Evolutionary conservation across 2,797 vertebrate species (phyloP), one percentile per base, ranked within the genome.

Genomic region (Cygnus olor): DNA sequence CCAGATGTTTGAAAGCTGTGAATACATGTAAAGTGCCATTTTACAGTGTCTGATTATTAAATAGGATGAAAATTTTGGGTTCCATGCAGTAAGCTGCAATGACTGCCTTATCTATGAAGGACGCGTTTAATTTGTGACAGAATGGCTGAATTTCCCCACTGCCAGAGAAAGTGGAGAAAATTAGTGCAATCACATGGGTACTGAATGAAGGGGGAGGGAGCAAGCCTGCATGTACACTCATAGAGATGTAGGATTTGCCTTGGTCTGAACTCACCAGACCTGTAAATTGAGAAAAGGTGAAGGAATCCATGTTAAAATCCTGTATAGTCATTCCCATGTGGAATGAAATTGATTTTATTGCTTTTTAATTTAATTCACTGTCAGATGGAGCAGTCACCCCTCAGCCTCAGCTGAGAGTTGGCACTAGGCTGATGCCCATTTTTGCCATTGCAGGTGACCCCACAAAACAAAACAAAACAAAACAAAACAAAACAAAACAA

Each of bases 1-100:
- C 78, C 95, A 95, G 94, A 92, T 96, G 92, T 92, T 91, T 85
- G 72, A 96, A 95, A 90, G 56, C 83, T 87, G 70, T 86, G 91
- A 92, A 82, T 91, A 83, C 58, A 90, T 94, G 95, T 92, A 49
- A 96, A 96, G 88, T 94, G 82, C 27, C 81, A 71, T 94, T 94
- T 95, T 83, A 58, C 81, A 69, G 54, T 82, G 66, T 94, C 89
- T 95, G 71, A 70, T 96, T 90, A 94, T 86, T 92, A 93, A 89
- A 93, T 34, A 80, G 90, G 88, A 93, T 83, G 86, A 77, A 96
- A 94, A 95, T 72, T 53, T 81, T 27, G 79, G 54, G 38, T 42
- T 93, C 17, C 83, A 22, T 88, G 85, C 79, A 65, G 83, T 70
- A 95, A 96, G 87, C 63, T 82, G n/a, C 72, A 94, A 69, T 82